Conservation (phyloP, 1,140 invertebrate genomes). For the Leptestheria dahalacensis region DNA sequence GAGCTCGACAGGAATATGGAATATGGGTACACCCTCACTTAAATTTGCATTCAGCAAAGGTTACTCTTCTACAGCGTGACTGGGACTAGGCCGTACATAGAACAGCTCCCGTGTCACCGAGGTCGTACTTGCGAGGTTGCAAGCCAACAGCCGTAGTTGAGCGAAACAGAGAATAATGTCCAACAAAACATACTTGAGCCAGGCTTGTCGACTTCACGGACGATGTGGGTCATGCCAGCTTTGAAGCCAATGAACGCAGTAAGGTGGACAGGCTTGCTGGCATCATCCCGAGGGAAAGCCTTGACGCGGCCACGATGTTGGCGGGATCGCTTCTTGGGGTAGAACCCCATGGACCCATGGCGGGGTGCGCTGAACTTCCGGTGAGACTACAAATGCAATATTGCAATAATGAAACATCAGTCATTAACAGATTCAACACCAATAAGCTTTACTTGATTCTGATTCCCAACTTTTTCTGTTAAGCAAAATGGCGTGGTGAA, state of each 20-base stretch:
- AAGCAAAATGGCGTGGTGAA: no score
- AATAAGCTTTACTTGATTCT: no score
- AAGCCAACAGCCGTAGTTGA: not conserved
- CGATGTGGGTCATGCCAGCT: conserved; percentile 99
- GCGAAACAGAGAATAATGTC: not conserved
- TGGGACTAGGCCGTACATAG: conserved; percentile 5
- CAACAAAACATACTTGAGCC: conserved; percentile 79
- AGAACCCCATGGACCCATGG: conserved; percentile 99
- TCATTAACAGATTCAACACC: not conserved
- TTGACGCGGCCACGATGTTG: conserved; percentile 97
- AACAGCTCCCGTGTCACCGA: conserved; percentile 9
- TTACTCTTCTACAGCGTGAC: conserved; percentile 11
- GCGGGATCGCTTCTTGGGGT: conserved; percentile 90
- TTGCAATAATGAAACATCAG: not conserved
- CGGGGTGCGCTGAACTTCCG: conserved; percentile 98
- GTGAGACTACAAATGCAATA: conserved; percentile 69
- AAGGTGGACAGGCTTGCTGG: conserved; percentile 87
- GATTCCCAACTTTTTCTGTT: no score
- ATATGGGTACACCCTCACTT: conserved; percentile 7
- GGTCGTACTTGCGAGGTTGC: conserved; percentile 1
- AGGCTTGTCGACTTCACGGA: conserved; percentile 95
- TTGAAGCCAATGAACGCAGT: conserved; percentile 98
- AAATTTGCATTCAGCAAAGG: not conserved
- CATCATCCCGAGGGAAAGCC: conserved; percentile 99
- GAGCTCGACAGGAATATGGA: conserved; percentile 3